Evolutionary conservation across 1,140 invertebrate genomes (phyloP).

Genomic region (Drosophila ogumai): DNA sequence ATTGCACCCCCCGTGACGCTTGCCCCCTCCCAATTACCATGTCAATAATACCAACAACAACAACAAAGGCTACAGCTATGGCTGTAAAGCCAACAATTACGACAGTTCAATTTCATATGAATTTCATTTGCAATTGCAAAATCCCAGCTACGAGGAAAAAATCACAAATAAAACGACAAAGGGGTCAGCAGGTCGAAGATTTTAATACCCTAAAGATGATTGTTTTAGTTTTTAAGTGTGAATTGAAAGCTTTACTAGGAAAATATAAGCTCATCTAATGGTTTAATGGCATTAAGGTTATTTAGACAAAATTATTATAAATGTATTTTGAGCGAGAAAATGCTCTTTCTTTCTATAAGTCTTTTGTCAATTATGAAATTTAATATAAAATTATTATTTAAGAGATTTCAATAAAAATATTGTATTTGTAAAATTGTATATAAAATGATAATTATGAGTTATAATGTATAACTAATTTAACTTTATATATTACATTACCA

Average conservation of each 20-base stretch:
- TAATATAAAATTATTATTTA: too few relatives aligned
- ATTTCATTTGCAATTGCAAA: conserved; percentile 68
- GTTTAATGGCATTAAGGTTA: too few relatives aligned
- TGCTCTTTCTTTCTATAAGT: too few relatives aligned
- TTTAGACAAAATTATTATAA: too few relatives aligned
- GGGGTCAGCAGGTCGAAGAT: conserved; percentile 15
- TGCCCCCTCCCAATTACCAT: conserved; percentile 7
- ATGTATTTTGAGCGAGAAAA: too few relatives aligned
- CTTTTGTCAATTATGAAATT: too few relatives aligned
- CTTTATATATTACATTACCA: too few relatives aligned
- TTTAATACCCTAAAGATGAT: conserved; percentile 8
- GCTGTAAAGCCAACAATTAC: conserved; percentile 17
- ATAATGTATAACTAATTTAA: too few relatives aligned
- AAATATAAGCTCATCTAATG: too few relatives aligned
- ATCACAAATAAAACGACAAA: background rate
- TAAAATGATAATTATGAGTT: too few relatives aligned
- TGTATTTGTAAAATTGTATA: too few relatives aligned
- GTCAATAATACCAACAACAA: background rate
- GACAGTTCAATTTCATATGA: conserved; percentile 76
- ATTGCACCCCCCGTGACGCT: conserved; percentile 29
- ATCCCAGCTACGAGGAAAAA: conserved; percentile 41
- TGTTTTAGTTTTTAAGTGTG: background rate
- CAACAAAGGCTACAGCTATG: background rate
- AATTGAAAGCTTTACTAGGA: background rate
- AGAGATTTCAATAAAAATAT: too few relatives aligned